These are phyloP conservation scores for Notodonta ziczac DNA, from an alignment of 2,888 invertebrate genomes.

Conservation along the genomic window DNA sequence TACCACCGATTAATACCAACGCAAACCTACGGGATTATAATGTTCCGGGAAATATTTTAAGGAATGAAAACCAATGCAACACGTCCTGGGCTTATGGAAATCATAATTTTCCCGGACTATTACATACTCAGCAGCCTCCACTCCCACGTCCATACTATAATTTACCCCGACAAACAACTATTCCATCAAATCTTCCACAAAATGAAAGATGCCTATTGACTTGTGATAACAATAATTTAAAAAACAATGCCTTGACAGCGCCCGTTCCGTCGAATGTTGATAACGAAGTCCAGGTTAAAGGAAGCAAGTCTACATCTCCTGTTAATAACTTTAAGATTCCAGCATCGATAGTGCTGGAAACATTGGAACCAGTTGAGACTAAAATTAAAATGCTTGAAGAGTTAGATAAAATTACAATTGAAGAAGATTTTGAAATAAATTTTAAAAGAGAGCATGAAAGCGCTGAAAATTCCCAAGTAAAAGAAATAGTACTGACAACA, in stretches of 20 bases:
- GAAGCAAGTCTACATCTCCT: background rate
- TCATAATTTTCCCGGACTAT: constrained; percentile 12
- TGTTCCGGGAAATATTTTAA: background rate
- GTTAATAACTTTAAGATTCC: background rate
- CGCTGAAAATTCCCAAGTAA: background rate
- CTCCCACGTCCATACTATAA: constrained; percentile 17
- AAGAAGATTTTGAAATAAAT: constrained; percentile 5
- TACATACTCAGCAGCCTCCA: constrained; percentile 15
- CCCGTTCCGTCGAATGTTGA: background rate
- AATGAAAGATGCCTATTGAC: background rate
- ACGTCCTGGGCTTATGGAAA: constrained; percentile 10
- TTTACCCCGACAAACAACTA: constrained; percentile 10
- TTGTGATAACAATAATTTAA: background rate
- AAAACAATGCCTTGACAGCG: background rate
- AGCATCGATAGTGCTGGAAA: background rate
- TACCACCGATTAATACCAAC: background rate
- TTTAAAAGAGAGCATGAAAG: background rate
- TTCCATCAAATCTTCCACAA: background rate
- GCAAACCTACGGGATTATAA: background rate
- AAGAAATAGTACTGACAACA: background rate
- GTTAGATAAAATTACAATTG: constrained; percentile 31
- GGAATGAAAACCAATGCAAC: background rate
- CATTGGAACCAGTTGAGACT: constrained; percentile 20
- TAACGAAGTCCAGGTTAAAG: background rate
- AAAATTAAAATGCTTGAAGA: constrained; percentile 42